Evolutionary conservation across 2,113 vertebrate genomes (phyloP), one percentile per base, ranked within the genome.

Genomic region (Motacilla alba): DNA sequence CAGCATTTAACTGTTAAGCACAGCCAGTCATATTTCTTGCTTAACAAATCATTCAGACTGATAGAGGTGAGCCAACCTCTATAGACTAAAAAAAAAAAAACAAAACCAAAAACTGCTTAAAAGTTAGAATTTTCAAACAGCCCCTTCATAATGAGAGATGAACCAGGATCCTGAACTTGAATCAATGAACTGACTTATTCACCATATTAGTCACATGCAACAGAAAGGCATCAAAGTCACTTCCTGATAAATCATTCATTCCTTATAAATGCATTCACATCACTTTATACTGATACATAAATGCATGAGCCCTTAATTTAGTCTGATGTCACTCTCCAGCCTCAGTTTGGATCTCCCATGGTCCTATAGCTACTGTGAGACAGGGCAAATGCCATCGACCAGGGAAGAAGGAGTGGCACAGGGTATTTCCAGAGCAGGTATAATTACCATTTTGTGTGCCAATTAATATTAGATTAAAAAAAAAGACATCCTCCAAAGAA

Each of bases 401-500:
- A 91, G 60, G 46, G 35, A 96, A 58, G 44, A 82, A 64, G 85
- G 70, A 95, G 63, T 76, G 91, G 69, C 70, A 94, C 49, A 58
- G 52, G 0, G 0, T 59, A 94, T 93, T 97, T 96, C 90, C 77
- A 58, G 67, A 88, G 89, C 60, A 95, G 41, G 49, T 50, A 73
- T 95, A 96, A 95, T 95, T 94, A 93, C 79, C 56, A 87, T 88
- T 66, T 58, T 76, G 46, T 84, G 74, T 90, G 87, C 72, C 95
- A 97, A 97, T 98, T 97, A 97, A 97, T 97, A 97, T 93, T 96
- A 96, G 96, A 95, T 96, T 95, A 30, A 78, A 87, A 91, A 91
- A 95, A 90, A 35, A 69, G 43, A 23, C 76, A 83, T 88, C 89
- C 73, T 89, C 59, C 80, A 76, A 94, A 97, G 94, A 91, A 96